Evolutionary conservation across 2,113 vertebrate genomes (phyloP), one percentile per base, ranked within the genome.

Genomic region (Rhynchopsitta pachyrhyncha): DNA sequence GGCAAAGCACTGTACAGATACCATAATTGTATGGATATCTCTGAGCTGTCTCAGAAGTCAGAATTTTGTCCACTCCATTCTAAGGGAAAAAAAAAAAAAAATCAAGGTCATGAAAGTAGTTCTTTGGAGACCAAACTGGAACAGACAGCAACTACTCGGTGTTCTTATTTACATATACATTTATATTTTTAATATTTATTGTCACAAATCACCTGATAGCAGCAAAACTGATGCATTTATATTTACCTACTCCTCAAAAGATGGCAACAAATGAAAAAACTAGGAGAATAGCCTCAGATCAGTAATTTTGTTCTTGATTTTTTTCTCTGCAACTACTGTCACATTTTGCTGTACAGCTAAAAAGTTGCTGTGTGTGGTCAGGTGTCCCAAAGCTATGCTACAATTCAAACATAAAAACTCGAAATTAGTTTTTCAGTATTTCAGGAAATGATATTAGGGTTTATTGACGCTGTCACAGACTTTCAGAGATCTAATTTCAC

Each of bases 401-500:
- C 17, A 55, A 39, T 35, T 92, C 66, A 69, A 86, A 79, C 31
- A 52, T 27, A 78, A 90, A 70, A 78, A 41, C 79, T 28, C 37
- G 3, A 71, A 86, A 83, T 76, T 66, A 55, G 80, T 86, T 69
- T 82, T 52, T 59, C 16, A 68, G 52, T 62, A 88, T 57, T 77
- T 60, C 88, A 44, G 41, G 90, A 95, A 95, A 86, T 88, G 73
- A 67, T 92, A 86, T 66, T 69, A 82, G 69, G 73, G 39, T 91
- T 95, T 93, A 92, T 4, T 95, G 90, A 95, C 49, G 82, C 86
- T 95, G 92, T 84, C 80, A 88, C 57, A 55, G 33, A 93, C 69
- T 95, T 95, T 76, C 9, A 0, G 55, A 81, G 86, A 92, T 95
- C 91, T 95, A 91, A 95, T 97, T 96, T 95, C 96, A 95, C 93